Evolutionary conservation across 1,140 invertebrate species (phyloP).

Genomic region (Hetaerina americana): DNA sequence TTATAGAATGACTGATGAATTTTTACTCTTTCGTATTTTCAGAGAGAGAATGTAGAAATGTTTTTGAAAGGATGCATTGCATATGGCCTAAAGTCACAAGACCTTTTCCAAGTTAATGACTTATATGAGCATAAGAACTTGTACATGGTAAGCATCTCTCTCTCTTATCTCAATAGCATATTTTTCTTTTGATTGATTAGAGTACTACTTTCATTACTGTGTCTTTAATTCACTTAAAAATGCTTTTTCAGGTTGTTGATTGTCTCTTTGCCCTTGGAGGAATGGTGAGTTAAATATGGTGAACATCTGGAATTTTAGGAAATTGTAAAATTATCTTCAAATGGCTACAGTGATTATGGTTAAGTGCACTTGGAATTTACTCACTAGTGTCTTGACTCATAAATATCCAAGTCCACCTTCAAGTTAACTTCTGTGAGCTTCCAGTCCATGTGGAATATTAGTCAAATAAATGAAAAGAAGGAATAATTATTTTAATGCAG

Average conservation of each 20-base stretch:
- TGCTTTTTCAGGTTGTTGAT: constrained; percentile 26
- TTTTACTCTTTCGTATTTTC: constrained; percentile 13
- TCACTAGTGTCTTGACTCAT: too few relatives aligned
- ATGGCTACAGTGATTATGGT: too few relatives aligned
- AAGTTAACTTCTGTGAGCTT: too few relatives aligned
- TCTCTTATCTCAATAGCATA: background rate
- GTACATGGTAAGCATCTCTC: constrained; percentile 32
- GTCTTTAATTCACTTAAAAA: background rate
- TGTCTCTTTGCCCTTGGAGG: constrained; percentile 28
- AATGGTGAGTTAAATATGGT: constrained; percentile 27
- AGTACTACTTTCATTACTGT: background rate
- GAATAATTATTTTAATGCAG: too few relatives aligned
- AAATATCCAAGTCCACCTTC: too few relatives aligned
- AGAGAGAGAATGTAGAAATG: constrained; percentile 52
- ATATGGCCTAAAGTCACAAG: constrained; percentile 42
- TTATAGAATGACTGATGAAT: background rate
- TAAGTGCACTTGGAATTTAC: too few relatives aligned
- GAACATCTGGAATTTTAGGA: too few relatives aligned
- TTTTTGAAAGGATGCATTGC: constrained; percentile 44
- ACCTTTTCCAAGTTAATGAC: constrained; percentile 53
- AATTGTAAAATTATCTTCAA: too few relatives aligned
- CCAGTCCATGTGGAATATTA: too few relatives aligned
- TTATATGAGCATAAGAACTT: constrained; percentile 49
- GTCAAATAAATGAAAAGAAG: too few relatives aligned
- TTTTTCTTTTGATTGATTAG: background rate